Evolutionary conservation across 1,140 invertebrate species (phyloP), one percentile per base, ranked within the genome.

Genomic region (Caenorhabditis remanei): DNA sequence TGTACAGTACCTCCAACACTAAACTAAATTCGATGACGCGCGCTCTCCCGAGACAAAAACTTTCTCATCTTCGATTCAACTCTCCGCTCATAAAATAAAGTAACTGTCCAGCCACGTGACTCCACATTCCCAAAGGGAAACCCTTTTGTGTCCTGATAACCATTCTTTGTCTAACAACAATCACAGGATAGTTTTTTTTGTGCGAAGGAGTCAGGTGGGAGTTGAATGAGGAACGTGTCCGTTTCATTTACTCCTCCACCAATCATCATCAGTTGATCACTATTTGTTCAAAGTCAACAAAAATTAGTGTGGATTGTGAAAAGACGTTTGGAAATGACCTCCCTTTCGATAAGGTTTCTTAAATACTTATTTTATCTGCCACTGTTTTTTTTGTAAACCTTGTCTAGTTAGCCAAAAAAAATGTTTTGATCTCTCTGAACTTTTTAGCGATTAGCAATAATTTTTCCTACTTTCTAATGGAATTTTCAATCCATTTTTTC

Each of bases 261-360:
- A 79, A 79, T 79, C 71, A 79, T 71, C 67, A 71, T 79, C 71
- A 79, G 71, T 79, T 79, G 71, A 79, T 79, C 71, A 50, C 46
- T 79, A 24, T 79, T 79, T 79, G 71, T 79, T 53, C 71, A 87
- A 48, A 83, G 79, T 58, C 85, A 85, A 85, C 53, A 85, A 48
- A 75, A 85, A 53, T 56, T 85, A 65, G n/a, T 85, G 85, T 75
- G 85, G 63, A 71, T 32, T 50, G 85, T 32, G n/a, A 79, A 41
- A 48, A 71, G 84, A 9, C 46, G 71, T 79, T 79, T 53, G 67
- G n/a, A 71, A 71, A 46, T 71, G 71, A 79, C 71, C 71, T 79
- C 46, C 46, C 46, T 19, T 50, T 79, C 46, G 46, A 79, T 79
- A 50, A 48, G 19, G 32, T 79, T 79, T 32, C 32, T 40, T 13